phyloP scores from a whole-genome alignment of 2,888 invertebrate species.

The Drosophila antonietae region DNA sequence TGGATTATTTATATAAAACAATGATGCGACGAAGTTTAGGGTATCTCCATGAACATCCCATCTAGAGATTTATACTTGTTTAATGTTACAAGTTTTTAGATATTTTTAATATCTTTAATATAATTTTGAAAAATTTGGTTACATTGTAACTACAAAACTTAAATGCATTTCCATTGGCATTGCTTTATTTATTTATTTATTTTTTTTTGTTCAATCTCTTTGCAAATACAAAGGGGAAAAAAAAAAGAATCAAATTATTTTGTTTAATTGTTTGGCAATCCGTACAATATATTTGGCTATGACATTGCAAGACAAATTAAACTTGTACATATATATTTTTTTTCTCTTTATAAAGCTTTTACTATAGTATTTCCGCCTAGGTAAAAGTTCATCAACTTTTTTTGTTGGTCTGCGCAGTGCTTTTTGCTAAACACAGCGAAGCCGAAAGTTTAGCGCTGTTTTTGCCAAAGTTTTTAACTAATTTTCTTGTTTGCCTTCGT shows the following conservation, averaged over 20 bases:
- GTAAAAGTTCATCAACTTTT: conserved; percentile 9
- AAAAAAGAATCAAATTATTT: neutral
- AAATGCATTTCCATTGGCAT: neutral
- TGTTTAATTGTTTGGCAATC: neutral
- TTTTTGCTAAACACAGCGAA: conserved; percentile 13
- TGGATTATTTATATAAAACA: no score
- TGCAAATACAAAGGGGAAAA: neutral
- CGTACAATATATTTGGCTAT: neutral
- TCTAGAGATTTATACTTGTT: no score
- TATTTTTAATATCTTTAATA: neutral
- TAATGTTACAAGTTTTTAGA: no score
- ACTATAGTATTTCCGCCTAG: neutral
- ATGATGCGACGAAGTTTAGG: no score
- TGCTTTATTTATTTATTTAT: neutral
- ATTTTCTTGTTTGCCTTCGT: conserved; percentile 68
- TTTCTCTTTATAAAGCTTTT: neutral
- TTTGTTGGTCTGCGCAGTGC: conserved; percentile 5
- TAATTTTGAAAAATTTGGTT: neutral
- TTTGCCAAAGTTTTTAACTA: conserved; percentile 69
- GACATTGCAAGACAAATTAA: neutral
- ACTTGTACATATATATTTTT: neutral
- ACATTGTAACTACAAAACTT: neutral
- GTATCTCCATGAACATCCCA: no score
- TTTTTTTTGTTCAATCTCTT: no score
- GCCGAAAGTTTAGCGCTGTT: conserved; percentile 53